Base-by-base conservation (phyloP, 2,888 invertebrate species). In the Drosophila vallismaia region DNA sequence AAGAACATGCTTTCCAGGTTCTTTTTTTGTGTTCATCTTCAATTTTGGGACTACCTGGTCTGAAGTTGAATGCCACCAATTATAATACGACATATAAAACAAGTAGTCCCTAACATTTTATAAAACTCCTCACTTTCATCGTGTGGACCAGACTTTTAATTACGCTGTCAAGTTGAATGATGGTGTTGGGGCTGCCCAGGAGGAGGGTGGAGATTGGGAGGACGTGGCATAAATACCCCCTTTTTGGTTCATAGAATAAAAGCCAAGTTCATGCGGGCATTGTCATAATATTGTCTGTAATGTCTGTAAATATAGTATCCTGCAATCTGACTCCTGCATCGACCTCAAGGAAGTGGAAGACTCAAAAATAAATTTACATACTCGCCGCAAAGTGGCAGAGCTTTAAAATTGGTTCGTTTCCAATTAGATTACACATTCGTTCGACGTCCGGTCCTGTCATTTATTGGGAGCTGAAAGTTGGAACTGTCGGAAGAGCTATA, bases 401-500 rank as follows among this genome's bases (percentile, higher is more conserved):
- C 52, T 59, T 48, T 59, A 45, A 70, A 50, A 49, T 58, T 58
- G 50, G 59, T 59, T 63, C 53, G 45, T 62, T 60, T 62, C 62
- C 48, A 67, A 69, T 69, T 67, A 52, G 62, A 72, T 56, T 64
- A 46, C 63, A 46, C 55, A 64, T 69, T 63, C 48, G 63, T 66
- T 64, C 67, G 55, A 77, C 68, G 69, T 80, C 75, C 77, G 76
- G 74, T 77, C 54, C 75, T 78, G 60, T 74, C 57, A 59, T 70
- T 50, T 51, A 52, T 46, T 58, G 56, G 31, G 31, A 53, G 38
- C 45, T 42, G 64, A 48, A 57, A 56, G 62, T 57, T 71, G 68
- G 54, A 64, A 64, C 42, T 60, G 66, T 68, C 71, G 76, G 76
- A 78, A 75, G 78, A 67, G 89, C 88, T 88, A 88, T 89, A 90